Conservation (phyloP, 2,888 invertebrate species). For the Autographa gamma region DNA sequence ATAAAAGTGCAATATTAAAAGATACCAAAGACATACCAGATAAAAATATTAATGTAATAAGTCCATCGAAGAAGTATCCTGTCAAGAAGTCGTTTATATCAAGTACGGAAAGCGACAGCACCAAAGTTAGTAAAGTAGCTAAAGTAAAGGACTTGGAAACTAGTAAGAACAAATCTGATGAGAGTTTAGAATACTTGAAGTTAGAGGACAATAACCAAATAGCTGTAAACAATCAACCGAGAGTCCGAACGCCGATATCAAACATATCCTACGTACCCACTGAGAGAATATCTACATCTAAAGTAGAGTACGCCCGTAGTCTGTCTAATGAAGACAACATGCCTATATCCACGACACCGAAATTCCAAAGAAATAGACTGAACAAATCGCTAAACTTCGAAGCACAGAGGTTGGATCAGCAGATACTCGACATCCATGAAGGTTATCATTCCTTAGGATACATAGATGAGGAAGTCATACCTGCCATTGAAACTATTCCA, state of each 20-base stretch:
- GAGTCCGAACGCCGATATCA: slow-evolving; percentile 85
- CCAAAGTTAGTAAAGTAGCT: slow-evolving; percentile 83
- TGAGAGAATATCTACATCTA: slow-evolving; percentile 74
- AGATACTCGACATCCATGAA: slow-evolving; percentile 86
- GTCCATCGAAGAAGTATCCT: slow-evolving; percentile 86
- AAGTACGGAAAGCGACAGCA: slow-evolving; percentile 78
- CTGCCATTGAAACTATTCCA: slow-evolving; percentile 61
- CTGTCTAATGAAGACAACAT: slow-evolving; percentile 79
- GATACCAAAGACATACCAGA: slow-evolving; percentile 84
- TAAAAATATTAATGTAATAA: slow-evolving; percentile 83
- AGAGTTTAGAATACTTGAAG: slow-evolving; percentile 84
- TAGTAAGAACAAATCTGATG: slow-evolving; percentile 81
- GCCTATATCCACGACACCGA: slow-evolving; percentile 78
- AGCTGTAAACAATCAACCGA: slow-evolving; percentile 85
- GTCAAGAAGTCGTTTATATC: slow-evolving; percentile 82
- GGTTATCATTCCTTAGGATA: slow-evolving; percentile 84
- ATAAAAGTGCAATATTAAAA: slow-evolving; percentile 83
- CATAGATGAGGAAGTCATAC: slow-evolving; percentile 79
- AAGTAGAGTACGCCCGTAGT: slow-evolving; percentile 78
- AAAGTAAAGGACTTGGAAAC: slow-evolving; percentile 86
- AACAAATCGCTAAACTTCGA: slow-evolving; percentile 86
- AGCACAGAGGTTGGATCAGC: slow-evolving; percentile 84
- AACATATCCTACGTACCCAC: slow-evolving; percentile 82
- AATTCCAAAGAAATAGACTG: slow-evolving; percentile 85
- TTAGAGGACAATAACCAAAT: slow-evolving; percentile 84